Evolutionary conservation across 2,797 vertebrate species (phyloP), one percentile per base, ranked within the genome.

Genomic region (Trematomus bernacchii): DNA sequence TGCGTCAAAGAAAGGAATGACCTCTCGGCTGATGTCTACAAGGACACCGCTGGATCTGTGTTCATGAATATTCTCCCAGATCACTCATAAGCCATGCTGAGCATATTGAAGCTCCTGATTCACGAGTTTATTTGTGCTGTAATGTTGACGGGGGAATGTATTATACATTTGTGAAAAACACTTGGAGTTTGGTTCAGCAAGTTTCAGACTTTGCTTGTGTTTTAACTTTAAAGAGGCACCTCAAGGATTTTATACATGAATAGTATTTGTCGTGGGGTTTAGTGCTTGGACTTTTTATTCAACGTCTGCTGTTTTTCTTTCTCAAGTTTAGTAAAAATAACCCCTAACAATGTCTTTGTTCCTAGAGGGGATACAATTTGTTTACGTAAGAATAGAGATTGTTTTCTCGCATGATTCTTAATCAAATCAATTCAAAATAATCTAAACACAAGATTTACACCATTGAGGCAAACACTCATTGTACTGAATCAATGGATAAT

Each of bases 41-140:
- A 86, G 73, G 72, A 78, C 65, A n/a, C 57, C 2, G 14, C 67
- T 54, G 69, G 27, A n/a, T 70, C 53, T n/a, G 6, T 2, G 51
- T 78, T 83, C 66, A 79, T 83, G 80, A 80, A 76, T 73, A 73
- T 79, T 72, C 71, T 76, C 54, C 66, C 11, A 7, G 48, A 63
- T 73, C 44, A 37, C 27, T 80, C 60, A 43, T 73, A 52, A 74
- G 46, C 6, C 44, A 53, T 33, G 48, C 27, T 1, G 50, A 14
- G 33, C 42, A 13, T 71, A 62, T 50, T 42, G 2, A 54, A 66
- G 48, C 51, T 57, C 18, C 10, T 51, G 51, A 66, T 57, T 83
- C 54, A 66, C 27, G 40, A 60, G 30, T 46, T n/a, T 44, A 7
- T 70, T 70, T 61, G 12, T 47, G 59, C 3, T 37, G 33, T 53